Conservation (phyloP, 2,888 invertebrate species). For the Adelognathus sp. region DNA sequence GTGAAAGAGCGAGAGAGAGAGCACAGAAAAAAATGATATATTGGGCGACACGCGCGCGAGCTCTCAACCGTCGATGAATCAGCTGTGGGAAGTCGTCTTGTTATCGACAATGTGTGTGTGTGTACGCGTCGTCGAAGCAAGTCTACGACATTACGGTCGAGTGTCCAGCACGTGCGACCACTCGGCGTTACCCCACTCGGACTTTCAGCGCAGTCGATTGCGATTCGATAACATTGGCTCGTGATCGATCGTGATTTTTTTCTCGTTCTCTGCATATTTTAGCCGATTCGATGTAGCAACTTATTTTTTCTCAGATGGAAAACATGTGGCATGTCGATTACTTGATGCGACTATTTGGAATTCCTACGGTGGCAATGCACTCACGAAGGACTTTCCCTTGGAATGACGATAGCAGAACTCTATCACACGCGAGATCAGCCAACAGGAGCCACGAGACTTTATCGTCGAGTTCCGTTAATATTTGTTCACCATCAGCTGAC, state of each 20-base stretch:
- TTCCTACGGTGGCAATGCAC: not conserved
- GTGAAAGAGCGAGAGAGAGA: not conserved
- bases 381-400: constrained; percentile 7
- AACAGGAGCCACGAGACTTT: not conserved
- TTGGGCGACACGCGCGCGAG: constrained; percentile 36
- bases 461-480: not conserved
- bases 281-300: not conserved
- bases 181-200: not conserved
- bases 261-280: not conserved
- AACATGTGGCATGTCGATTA: no score
- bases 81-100: constrained; percentile 8
- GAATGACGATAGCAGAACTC: not conserved
- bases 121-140: no score
- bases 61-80: constrained; percentile 33
- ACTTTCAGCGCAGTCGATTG: not conserved
- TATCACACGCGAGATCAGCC: not conserved
- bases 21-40: constrained; percentile 12
- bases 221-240: not conserved
- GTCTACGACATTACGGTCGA: not conserved
- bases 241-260: not conserved
- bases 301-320: not conserved
- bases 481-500: not conserved
- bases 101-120: not conserved
- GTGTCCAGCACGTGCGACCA: constrained; percentile 18
- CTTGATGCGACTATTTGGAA: not conserved